Evolutionary conservation across 1,140 invertebrate genomes (phyloP).

Genomic region (Eupristina koningsbergeri): DNA sequence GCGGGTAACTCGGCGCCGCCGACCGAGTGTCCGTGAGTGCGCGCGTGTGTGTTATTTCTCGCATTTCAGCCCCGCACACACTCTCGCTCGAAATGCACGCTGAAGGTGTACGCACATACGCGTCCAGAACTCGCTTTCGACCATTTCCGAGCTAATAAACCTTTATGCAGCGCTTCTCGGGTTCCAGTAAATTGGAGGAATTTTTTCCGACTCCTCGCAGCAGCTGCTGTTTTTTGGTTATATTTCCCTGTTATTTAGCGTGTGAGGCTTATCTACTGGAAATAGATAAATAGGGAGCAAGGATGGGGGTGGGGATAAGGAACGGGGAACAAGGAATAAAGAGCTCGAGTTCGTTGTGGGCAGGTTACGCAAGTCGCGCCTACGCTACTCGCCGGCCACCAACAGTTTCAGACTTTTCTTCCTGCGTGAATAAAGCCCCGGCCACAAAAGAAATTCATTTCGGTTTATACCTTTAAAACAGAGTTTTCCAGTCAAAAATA

Average conservation of each 20-base stretch:
- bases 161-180: not conserved
- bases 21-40: too few relatives aligned
- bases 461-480: not conserved
- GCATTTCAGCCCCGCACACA: constrained; percentile 10
- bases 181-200: constrained; percentile 10
- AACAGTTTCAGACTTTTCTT: not conserved
- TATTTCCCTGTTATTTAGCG: not conserved
- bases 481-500: not conserved
- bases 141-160: constrained; percentile 22
- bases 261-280: not conserved
- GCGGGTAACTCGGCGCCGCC: not conserved
- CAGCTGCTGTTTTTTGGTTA: not conserved
- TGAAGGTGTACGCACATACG: not conserved
- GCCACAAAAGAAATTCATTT: constrained; percentile 1
- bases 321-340: too few relatives aligned
- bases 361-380: not conserved
- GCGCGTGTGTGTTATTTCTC: not conserved
- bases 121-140: not conserved
- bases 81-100: too few relatives aligned
- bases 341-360: not conserved
- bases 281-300: not conserved
- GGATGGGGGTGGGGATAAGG: not conserved
- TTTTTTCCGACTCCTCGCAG: not conserved
- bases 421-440: not conserved
- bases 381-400: too few relatives aligned